Percentiles rank a stretch among this genome's conserved stretches.
These are phyloP conservation scores for Carabus problematicus DNA, from an alignment of 2,888 invertebrate genomes.

Conservation along the genomic window DNA sequence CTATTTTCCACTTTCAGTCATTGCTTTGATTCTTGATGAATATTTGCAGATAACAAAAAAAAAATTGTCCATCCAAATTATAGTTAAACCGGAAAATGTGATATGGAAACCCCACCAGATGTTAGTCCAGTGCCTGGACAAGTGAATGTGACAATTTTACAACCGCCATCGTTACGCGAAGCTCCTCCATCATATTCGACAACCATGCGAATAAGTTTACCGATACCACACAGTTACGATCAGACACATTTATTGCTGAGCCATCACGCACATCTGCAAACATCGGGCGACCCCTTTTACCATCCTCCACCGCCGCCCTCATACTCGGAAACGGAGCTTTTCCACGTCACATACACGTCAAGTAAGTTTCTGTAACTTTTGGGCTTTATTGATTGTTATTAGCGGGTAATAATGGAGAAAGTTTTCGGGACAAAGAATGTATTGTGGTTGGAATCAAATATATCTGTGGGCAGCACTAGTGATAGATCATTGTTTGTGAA, in stretches of 20 bases:
- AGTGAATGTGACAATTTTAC: not conserved
- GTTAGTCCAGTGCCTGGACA: not conserved
- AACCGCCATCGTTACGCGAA: not conserved
- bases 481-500: not conserved
- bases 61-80: not conserved
- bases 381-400: too few species aligned
- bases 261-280: conserved; percentile 43
- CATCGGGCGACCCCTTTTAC: conserved; percentile 50
- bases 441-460: too few species aligned
- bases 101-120: too few species aligned
- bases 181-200: conserved; percentile 1
- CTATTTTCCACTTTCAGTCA: not conserved
- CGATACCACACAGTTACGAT: not conserved
- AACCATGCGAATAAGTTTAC: not conserved
- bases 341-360: not conserved
- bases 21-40: not conserved
- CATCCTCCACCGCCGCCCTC: conserved; percentile 50
- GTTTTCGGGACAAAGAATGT: too few species aligned
- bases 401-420: too few species aligned
- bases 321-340: conserved; percentile 46
- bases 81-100: not conserved
- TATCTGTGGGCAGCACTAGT: not conserved
- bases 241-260: not conserved
- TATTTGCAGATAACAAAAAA: not conserved
- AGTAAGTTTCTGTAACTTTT: not conserved